Conservation (phyloP, 2,797 vertebrate species). For the Coracias cyanogaster region DNA sequence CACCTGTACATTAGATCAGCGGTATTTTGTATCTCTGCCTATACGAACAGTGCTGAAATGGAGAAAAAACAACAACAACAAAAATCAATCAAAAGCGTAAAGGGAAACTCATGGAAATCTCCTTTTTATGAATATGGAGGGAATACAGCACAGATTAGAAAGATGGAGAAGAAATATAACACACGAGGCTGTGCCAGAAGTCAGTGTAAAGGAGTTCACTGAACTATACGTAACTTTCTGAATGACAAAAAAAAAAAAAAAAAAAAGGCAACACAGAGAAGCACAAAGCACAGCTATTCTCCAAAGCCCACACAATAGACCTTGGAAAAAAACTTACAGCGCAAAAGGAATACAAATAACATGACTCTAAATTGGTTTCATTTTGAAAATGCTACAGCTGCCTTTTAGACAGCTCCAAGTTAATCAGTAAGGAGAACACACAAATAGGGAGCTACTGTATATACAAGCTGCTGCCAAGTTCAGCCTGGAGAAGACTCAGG, state of each 20-base stretch:
- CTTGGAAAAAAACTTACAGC: neutral
- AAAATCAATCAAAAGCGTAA: neutral
- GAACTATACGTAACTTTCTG: neutral
- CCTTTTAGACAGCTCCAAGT: neutral
- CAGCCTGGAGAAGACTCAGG: no score
- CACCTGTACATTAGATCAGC: neutral
- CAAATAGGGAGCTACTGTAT: neutral
- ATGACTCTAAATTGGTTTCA: neutral
- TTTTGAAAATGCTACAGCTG: neutral
- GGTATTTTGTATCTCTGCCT: neutral
- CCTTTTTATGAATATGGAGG: neutral
- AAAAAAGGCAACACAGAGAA: neutral
- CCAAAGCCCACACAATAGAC: neutral
- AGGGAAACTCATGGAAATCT: neutral
- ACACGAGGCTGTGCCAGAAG: accelerated
- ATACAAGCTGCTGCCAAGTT: neutral
- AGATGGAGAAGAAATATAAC: neutral
- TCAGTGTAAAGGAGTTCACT: neutral
- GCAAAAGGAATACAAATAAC: neutral
- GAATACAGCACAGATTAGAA: neutral
- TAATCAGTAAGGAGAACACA: neutral
- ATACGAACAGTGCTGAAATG: neutral
- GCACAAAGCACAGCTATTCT: neutral
- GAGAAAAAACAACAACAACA: neutral
- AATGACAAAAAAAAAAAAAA: neutral